These are phyloP conservation scores for Tenrec ecaudatus DNA, from an alignment of 2,113 vertebrate genomes.

Conservation along the genomic window DNA sequence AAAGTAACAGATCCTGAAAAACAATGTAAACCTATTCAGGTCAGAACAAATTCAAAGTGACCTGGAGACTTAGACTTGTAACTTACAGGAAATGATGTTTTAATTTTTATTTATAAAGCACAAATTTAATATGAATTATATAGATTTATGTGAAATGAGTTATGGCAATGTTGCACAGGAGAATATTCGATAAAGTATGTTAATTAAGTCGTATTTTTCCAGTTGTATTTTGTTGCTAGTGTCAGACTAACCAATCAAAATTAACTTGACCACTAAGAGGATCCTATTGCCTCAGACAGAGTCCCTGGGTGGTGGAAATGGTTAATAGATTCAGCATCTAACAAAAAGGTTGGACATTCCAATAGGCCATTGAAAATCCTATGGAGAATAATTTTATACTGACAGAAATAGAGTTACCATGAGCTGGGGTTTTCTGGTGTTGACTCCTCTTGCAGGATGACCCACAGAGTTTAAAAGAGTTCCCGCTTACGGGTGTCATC, in stretches of 20 bases:
- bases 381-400: background rate
- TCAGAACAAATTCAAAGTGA: background rate
- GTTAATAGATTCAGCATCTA: background rate
- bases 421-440: background rate
- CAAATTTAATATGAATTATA: background rate
- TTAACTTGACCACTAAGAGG: background rate
- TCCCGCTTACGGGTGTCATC: background rate
- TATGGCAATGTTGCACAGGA: background rate
- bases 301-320: background rate
- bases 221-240: background rate
- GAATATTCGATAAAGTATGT: background rate
- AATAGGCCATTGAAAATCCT: background rate
- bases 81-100: background rate
- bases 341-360: background rate
- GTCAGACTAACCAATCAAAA: background rate
- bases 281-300: background rate
- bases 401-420: background rate
- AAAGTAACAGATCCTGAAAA: conserved; percentile 12
- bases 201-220: background rate
- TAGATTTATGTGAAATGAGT: background rate
- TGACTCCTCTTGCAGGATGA: background rate
- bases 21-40: background rate
- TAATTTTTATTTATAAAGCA: background rate
- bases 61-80: background rate
- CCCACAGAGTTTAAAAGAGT: background rate